These are phyloP conservation scores for Coilia nasus DNA, from an alignment of 2,797 vertebrate species.

Conservation along the genomic window DNA sequence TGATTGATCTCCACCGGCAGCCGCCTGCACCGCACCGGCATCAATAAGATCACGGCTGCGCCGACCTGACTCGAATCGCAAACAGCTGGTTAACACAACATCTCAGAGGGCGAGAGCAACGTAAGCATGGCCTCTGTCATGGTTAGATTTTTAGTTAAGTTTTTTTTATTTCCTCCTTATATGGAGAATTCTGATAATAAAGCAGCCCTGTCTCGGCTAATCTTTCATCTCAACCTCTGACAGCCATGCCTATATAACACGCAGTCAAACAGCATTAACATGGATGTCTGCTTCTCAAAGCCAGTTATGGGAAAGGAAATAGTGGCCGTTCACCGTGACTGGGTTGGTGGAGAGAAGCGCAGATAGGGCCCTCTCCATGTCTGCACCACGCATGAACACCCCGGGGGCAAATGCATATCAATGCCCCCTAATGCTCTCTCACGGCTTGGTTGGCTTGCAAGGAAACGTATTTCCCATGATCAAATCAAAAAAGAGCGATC, in stretches of 20 bases:
- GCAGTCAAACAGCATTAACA: constrained; percentile 18
- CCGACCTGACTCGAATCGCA: not conserved
- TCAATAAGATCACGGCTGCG: not conserved
- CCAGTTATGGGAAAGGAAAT: constrained; percentile 10
- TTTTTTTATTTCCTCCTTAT: not conserved
- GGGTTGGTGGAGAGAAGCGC: constrained; percentile 30
- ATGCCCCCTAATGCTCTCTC: constrained; percentile 30
- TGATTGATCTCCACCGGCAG: not conserved
- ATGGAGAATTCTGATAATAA: not conserved
- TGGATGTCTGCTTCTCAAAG: constrained; percentile 1
- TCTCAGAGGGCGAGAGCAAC: not conserved
- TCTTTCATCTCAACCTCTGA: not conserved
- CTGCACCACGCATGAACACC: constrained; percentile 34
- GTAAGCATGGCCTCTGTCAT: not conserved
- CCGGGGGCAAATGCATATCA: constrained; percentile 27
- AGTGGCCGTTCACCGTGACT: constrained; percentile 34
- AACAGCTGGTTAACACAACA: not conserved
- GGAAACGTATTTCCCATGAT: constrained; percentile 31
- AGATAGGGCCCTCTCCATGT: not conserved
- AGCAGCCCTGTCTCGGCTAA: not conserved
- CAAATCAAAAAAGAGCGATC: constrained; percentile 25
- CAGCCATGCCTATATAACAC: not conserved
- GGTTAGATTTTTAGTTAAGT: not conserved
- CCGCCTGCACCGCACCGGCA: not conserved
- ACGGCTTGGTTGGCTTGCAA: not conserved